Percentiles rank a stretch among this genome's conserved stretches.
Conservation (phyloP, 2,888 invertebrate species). For the Lasiommata megera region DNA sequence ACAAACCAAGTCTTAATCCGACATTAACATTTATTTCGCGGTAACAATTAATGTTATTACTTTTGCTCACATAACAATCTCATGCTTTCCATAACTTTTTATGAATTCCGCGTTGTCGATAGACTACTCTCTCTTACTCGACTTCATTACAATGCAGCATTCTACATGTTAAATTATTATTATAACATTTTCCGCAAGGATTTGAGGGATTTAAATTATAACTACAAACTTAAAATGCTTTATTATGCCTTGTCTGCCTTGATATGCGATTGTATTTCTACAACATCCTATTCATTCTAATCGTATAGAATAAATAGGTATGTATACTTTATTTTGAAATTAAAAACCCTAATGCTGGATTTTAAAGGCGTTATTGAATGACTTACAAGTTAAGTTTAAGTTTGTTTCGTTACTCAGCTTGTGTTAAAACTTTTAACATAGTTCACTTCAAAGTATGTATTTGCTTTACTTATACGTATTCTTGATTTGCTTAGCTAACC, state of each 20-base stretch:
- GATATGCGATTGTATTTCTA: slow-evolving; percentile 8
- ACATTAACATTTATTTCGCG: too few relatives aligned
- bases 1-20: too few relatives aligned
- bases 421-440: too few relatives aligned
- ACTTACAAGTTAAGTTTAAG: background rate
- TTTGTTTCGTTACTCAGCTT: background rate
- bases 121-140: slow-evolving; percentile 25
- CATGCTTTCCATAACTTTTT: slow-evolving; percentile 17
- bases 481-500: background rate
- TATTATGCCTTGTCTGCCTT: slow-evolving; percentile 35
- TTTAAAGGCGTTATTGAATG: background rate
- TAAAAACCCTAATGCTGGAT: background rate
- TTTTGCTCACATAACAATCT: background rate
- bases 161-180: slow-evolving; percentile 8
- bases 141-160: slow-evolving; percentile 20
- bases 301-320: too few relatives aligned
- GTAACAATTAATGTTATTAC: slow-evolving; percentile 10
- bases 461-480: background rate
- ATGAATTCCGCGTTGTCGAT: slow-evolving; percentile 15
- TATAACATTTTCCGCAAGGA: background rate
- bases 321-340: background rate
- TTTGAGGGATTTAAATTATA: slow-evolving; percentile 27
- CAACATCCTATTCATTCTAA: slow-evolving; percentile 5
- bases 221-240: slow-evolving; percentile 33
- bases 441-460: too few relatives aligned